phyloP scores from a whole-genome alignment of 2,888 invertebrate genomes.

The Antheraea yamamai region DNA sequence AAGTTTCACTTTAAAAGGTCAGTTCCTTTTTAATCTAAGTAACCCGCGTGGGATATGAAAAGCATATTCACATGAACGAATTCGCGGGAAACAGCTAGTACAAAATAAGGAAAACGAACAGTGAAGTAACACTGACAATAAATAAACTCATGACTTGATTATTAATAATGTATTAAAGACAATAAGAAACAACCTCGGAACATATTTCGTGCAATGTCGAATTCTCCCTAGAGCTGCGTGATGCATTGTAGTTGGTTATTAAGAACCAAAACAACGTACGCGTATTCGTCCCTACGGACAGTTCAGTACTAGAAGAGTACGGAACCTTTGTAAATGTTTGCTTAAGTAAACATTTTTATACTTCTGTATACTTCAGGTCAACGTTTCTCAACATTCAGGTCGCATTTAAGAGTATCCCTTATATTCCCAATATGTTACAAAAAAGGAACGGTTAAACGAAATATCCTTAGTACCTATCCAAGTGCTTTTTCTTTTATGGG shows the following conservation, averaged over 20 bases:
- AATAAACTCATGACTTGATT: not conserved
- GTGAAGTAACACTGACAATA: not conserved
- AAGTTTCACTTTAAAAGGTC: too few relatives aligned
- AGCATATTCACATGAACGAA: not conserved
- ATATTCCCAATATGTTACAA: too few relatives aligned
- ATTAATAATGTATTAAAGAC: not conserved
- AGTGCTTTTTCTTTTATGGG: too few relatives aligned
- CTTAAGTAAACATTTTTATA: not conserved
- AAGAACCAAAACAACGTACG: not conserved
- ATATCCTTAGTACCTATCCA: too few relatives aligned
- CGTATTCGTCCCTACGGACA: not conserved
- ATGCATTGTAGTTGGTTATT: not conserved
- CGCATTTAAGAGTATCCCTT: too few relatives aligned
- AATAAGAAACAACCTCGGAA: not conserved
- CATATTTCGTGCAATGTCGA: not conserved
- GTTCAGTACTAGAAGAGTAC: not conserved
- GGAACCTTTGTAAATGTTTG: not conserved
- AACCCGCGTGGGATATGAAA: not conserved
- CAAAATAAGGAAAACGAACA: slow-evolving; percentile 1
- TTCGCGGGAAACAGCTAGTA: not conserved
- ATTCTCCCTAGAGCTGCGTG: not conserved
- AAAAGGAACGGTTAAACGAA: too few relatives aligned
- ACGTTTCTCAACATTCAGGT: too few relatives aligned
- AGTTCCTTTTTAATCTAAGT: not conserved
- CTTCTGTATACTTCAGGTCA: too few relatives aligned